Percentiles rank a stretch among this genome's conserved stretches.
These are phyloP conservation scores for Gobionotothen gibberifrons DNA, from an alignment of 2,797 vertebrate genomes.

Conservation along the genomic window DNA sequence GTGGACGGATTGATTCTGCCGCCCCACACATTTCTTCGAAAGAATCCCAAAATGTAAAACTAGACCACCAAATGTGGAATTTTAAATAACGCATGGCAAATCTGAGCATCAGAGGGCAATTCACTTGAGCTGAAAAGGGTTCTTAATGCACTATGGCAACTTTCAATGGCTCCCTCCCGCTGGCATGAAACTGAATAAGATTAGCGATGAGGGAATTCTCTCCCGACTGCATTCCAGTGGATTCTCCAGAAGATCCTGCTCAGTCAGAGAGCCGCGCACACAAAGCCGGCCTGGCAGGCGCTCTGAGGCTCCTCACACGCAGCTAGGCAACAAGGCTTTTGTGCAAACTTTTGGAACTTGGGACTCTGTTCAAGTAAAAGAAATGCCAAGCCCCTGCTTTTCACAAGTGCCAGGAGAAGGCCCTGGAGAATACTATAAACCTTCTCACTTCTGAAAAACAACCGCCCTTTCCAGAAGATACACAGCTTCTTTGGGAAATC, in stretches of 20 bases:
- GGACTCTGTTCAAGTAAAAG: conserved; percentile 62
- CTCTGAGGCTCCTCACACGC: conserved; percentile 58
- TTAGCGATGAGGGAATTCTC: conserved; percentile 38
- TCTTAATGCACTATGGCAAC: conserved; percentile 57
- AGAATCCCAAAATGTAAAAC: conserved; percentile 3
- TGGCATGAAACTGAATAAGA: conserved; percentile 60
- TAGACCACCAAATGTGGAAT: conserved; percentile 40
- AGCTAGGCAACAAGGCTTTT: conserved; percentile 82
- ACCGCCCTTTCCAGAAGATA: conserved; percentile 1
- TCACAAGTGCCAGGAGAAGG: conserved; percentile 50
- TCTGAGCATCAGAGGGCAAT: conserved; percentile 23
- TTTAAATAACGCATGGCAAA: conserved; percentile 26
- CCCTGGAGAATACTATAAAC: conserved; percentile 53
- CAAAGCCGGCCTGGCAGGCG: conserved; percentile 65
- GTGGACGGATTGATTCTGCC: neutral
- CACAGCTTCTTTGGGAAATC: neutral
- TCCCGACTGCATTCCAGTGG: conserved; percentile 63
- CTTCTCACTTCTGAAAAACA: conserved; percentile 43
- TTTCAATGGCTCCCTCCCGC: conserved; percentile 58
- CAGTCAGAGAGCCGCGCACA: conserved; percentile 47
- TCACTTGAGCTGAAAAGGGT: conserved; percentile 46
- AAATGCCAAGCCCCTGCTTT: conserved; percentile 63
- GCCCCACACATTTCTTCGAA: neutral
- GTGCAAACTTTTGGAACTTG: conserved; percentile 73
- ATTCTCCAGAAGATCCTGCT: conserved; percentile 67